Evolutionary conservation across 2,113 vertebrate species (phyloP), one percentile per base, ranked within the genome.

Genomic region (Tichodroma muraria): DNA sequence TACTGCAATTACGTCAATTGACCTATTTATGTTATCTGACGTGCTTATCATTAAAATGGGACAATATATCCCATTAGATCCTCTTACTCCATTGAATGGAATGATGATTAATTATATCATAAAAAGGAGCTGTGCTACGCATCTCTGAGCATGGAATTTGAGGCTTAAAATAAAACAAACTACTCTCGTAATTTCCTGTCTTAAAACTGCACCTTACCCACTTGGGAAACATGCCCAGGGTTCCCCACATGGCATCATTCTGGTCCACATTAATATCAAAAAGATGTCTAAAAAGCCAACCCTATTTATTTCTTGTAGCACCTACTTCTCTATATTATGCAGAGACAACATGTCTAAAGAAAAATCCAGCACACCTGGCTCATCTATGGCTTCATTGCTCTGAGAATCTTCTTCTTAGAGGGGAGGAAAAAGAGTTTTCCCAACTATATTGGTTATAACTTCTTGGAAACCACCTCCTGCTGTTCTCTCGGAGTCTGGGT

Each of bases 1-100:
- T 97, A 97, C 85, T 94, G 96, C 94, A 98, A 97, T 98, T 98
- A 97, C 96, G 94, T 96, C 97, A 97, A 97, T 97, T 98, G 97
- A 97, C 96, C 95, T 98, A 98, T 98, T 98, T 98, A 94, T 97
- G 96, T 95, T 96, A 97, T 95, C 96, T 97, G 97, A 97, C 88
- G 96, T 82, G 28, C 96, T 95, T 92, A 97, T 97, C 94, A 95
- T 97, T 97, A 97, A 96, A 98, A 97, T 96, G 90, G 96, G 97
- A 97, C 96, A 97, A 98, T 97, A 66, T 85, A 97, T 96, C 94
- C 96, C 94, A 97, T 98, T 97, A 97, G 94, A 94, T 97, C 94
- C 95, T 97, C 97, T 98, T 91, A 96, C 95, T 96, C 91, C 92
- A 73, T 80, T 95, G 96, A 93, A 92, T 94, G 81, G 90, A 81